Percentiles rank a stretch among this genome's conserved stretches.
phyloP scores from a whole-genome alignment of 2,797 vertebrate genomes.

The Neosalanx taihuensis region DNA sequence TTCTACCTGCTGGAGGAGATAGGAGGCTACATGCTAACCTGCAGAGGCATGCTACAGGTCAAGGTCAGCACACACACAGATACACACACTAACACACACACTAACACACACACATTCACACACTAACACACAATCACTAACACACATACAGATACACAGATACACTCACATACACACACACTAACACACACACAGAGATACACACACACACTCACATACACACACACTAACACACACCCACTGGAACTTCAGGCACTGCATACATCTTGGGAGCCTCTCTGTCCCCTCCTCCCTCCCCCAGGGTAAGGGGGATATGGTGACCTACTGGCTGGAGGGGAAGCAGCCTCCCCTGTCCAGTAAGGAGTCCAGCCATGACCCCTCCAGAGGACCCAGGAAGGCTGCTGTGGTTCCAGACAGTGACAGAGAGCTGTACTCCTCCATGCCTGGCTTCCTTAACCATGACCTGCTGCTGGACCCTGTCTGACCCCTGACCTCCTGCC shows the following conservation, averaged over 20 bases:
- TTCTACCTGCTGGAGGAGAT: constrained; percentile 84
- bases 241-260: too few species aligned
- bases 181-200: too few species aligned
- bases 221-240: not conserved
- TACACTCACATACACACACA: too few species aligned
- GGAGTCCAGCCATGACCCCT: constrained; percentile 14
- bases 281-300: constrained; percentile 29
- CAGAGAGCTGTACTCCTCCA: constrained; percentile 45
- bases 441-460: constrained; percentile 67
- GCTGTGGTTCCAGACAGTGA: constrained; percentile 40
- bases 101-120: too few species aligned
- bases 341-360: constrained; percentile 49
- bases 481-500: constrained; percentile 22
- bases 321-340: constrained; percentile 83
- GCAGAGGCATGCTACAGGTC: constrained; percentile 79
- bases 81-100: constrained; percentile 4
- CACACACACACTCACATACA: too few species aligned
- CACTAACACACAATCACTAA: too few species aligned
- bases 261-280: not conserved
- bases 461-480: constrained; percentile 51
- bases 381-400: constrained; percentile 18
- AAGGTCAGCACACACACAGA: constrained; percentile 69
- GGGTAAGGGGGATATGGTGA: constrained; percentile 86
- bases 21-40: constrained; percentile 75
- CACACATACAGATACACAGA: too few species aligned